Conservation (phyloP, 2,888 invertebrate genomes). For the Caenorhabditis japonica region DNA sequence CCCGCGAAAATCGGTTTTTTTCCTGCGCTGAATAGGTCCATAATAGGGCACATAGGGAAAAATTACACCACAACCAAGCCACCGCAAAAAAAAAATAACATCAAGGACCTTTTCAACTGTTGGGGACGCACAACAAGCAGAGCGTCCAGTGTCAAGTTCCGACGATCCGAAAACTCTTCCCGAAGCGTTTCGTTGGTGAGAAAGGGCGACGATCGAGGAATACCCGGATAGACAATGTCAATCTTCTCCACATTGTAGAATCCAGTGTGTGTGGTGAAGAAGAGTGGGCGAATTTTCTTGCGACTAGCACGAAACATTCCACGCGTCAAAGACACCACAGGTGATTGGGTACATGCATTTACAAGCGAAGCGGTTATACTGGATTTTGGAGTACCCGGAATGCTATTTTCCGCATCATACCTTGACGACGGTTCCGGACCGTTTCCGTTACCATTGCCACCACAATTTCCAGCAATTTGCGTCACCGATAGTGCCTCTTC, state of each 20-base stretch:
- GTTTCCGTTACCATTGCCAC: constrained; percentile 9
- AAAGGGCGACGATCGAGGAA: too few relatives aligned
- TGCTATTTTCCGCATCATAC: background rate
- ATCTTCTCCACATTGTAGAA: constrained; percentile 1
- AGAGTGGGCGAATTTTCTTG: constrained; percentile 34
- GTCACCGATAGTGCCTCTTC: background rate
- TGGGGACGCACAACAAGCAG: too few relatives aligned
- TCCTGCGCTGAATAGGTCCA: too few relatives aligned
- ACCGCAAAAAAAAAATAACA: too few relatives aligned
- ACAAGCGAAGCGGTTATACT: constrained; percentile 10
- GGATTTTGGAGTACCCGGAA: background rate
- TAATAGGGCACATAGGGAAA: too few relatives aligned
- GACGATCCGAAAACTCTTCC: too few relatives aligned
- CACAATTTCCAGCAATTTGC: background rate
- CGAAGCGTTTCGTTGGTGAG: too few relatives aligned
- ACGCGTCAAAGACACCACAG: constrained; percentile 43
- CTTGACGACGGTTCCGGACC: constrained; percentile 12
- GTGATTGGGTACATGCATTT: constrained; percentile 32
- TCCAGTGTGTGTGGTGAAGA: background rate
- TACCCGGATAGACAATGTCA: too few relatives aligned
- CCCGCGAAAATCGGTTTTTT: too few relatives aligned
- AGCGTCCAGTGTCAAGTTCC: too few relatives aligned
- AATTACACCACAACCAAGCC: too few relatives aligned
- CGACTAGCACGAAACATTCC: constrained; percentile 40
- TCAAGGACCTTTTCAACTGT: too few relatives aligned